Conservation (phyloP, 2,888 invertebrate genomes). For the Tetragonisca angustula region DNA sequence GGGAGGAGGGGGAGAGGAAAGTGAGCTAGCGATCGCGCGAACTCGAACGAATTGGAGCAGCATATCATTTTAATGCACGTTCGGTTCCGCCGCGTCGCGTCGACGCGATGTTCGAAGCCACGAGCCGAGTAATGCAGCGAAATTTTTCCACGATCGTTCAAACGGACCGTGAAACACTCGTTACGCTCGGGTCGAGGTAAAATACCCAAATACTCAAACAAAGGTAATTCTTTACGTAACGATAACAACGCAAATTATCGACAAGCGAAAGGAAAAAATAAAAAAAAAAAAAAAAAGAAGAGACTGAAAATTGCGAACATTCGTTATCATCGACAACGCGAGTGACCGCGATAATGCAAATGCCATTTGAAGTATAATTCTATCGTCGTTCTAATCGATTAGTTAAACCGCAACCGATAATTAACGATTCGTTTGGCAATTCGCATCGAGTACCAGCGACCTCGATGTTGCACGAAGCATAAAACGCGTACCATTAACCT, state of each 20-base stretch:
- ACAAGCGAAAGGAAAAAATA: neutral
- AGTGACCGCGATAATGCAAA: neutral
- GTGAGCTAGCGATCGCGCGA: constrained; percentile 34
- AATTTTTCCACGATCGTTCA: neutral
- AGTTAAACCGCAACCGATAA: neutral
- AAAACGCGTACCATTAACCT: neutral
- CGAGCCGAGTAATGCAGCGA: neutral
- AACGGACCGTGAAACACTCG: neutral
- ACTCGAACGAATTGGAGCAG: constrained; percentile 28
- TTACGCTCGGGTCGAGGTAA: neutral
- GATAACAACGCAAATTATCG: neutral
- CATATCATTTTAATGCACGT: constrained; percentile 52
- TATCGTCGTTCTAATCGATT: constrained; percentile 3
- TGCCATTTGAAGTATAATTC: too few relatives aligned
- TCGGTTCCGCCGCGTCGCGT: constrained; percentile 13
- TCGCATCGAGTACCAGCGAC: neutral
- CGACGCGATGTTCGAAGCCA: constrained; percentile 10
- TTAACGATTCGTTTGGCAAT: neutral
- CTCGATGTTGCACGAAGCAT: too few relatives aligned
- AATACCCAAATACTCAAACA: neutral
- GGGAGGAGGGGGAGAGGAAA: neutral
- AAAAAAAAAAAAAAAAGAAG: too few relatives aligned
- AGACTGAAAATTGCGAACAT: neutral
- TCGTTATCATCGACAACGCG: neutral
- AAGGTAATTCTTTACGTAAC: neutral